phyloP scores from a whole-genome alignment of 1,140 invertebrate genomes.

The Hypothenemus hampei region DNA sequence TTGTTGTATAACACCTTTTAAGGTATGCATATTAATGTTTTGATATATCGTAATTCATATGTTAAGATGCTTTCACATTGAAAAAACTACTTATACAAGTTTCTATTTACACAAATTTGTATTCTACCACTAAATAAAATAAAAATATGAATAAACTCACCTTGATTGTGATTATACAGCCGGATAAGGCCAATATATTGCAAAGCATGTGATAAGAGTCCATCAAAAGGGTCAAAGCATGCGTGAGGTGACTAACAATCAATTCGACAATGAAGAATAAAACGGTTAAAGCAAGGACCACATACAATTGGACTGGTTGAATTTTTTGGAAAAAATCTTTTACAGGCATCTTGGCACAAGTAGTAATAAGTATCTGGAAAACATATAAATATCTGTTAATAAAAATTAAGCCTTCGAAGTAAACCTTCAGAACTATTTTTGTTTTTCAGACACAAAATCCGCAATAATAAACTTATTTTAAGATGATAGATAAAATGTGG shows the following conservation, averaged over 20 bases:
- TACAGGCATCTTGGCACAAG: constrained; percentile 40
- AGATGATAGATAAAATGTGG: not conserved
- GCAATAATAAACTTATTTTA: not conserved
- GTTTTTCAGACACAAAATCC: not conserved
- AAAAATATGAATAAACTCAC: too few species aligned
- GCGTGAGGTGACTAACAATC: constrained; percentile 71
- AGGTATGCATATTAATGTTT: too few species aligned
- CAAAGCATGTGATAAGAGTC: constrained; percentile 84
- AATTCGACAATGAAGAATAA: constrained; percentile 69
- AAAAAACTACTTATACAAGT: too few species aligned
- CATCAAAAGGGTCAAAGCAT: constrained; percentile 75
- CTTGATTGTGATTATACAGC: constrained; percentile 70
- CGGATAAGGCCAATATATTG: constrained; percentile 67
- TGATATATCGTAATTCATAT: too few species aligned
- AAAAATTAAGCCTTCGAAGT: not conserved
- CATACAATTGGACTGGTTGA: constrained; percentile 65
- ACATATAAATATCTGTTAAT: not conserved
- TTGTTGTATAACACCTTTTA: too few species aligned
- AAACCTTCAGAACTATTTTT: not conserved
- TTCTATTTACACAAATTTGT: too few species aligned
- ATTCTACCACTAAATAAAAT: too few species aligned
- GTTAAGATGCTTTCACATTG: too few species aligned
- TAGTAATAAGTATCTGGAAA: not conserved
- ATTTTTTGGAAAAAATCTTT: constrained; percentile 67
- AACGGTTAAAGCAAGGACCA: constrained; percentile 64